These are phyloP conservation scores for Ellobius talpinus DNA, from an alignment of 2,113 vertebrate species.

Conservation along the genomic window DNA sequence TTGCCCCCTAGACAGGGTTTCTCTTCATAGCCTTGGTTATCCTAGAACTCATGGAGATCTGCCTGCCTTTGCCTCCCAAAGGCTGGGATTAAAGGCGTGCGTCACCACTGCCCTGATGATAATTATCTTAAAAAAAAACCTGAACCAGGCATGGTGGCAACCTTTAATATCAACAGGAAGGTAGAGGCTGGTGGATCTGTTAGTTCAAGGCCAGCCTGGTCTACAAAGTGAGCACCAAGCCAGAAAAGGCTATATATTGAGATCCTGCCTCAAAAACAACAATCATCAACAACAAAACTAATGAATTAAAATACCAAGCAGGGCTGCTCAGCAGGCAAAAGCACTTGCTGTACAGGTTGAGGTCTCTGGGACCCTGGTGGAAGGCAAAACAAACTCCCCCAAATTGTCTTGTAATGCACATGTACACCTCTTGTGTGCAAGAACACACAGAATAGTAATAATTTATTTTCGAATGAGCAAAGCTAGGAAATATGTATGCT, in stretches of 20 bases:
- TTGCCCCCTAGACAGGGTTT: neutral
- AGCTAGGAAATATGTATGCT: neutral
- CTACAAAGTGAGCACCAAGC: neutral
- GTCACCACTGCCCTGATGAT: neutral
- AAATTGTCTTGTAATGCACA: neutral
- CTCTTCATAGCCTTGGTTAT: neutral
- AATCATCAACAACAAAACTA: neutral
- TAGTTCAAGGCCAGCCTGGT: neutral
- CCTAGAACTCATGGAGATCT: neutral
- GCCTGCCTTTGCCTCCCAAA: neutral
- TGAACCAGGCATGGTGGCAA: neutral
- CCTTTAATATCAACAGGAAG: neutral
- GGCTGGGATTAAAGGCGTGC: neutral
- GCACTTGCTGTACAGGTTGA: neutral
- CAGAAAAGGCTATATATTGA: neutral
- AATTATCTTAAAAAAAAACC: neutral
- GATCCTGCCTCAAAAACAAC: neutral
- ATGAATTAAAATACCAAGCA: neutral
- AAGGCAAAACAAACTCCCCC: neutral
- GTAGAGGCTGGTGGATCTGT: neutral
- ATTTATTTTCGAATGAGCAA: neutral
- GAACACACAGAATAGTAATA: neutral
- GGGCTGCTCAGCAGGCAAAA: neutral
- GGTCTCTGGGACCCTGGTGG: neutral
- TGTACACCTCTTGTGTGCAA: neutral